Evolutionary conservation across 2,797 vertebrate species (phyloP).

Genomic region (Cygnus olor): DNA sequence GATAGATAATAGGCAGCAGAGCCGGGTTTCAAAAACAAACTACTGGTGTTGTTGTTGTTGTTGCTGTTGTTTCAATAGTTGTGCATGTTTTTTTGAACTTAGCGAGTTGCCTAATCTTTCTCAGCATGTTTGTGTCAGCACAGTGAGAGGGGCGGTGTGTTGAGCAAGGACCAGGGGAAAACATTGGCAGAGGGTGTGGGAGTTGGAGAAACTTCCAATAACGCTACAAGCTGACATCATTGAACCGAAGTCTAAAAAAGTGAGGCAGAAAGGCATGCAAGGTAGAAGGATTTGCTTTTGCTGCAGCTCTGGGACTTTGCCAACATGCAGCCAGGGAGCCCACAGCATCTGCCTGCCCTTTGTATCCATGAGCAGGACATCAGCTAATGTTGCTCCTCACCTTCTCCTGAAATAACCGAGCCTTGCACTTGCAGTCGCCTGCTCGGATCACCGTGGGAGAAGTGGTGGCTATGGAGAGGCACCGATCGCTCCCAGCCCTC

Average conservation of each 20-base stretch:
- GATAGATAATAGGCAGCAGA: neutral
- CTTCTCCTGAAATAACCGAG: rapidly evolving
- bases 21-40: neutral
- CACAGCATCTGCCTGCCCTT: neutral
- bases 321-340: neutral
- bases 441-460: neutral
- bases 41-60: neutral
- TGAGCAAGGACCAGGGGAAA: neutral
- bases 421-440: rapidly evolving
- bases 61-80: neutral
- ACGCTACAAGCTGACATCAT: neutral
- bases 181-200: neutral
- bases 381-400: neutral
- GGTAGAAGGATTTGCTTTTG: neutral
- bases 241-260: neutral
- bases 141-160: neutral
- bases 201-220: neutral
- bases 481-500: neutral
- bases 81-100: neutral
- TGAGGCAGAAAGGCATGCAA: neutral
- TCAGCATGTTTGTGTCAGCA: neutral
- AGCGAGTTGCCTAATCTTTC: neutral
- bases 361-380: neutral
- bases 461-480: neutral
- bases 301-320: neutral